Evolutionary conservation across 1,140 invertebrate genomes (phyloP), one percentile per base, ranked within the genome.

Genomic region (Phortica variegata): DNA sequence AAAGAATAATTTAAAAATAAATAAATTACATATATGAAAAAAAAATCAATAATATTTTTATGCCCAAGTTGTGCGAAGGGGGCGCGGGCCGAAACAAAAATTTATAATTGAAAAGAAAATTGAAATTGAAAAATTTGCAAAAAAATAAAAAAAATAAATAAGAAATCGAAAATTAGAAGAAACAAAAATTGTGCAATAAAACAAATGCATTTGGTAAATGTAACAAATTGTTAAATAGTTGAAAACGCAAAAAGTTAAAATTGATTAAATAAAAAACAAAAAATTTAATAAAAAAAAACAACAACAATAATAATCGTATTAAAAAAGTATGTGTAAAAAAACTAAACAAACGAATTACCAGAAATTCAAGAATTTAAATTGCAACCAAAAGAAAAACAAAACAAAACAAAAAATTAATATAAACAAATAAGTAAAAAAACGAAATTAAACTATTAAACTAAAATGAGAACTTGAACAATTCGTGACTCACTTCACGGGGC

Each of bases 171-270:
- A 47, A 47, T 6, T 9, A 34, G 3, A 43, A 43, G 17, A 19
- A 31, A 41, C 12, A 26, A 13, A 29, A n/a, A n/a, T n/a, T n/a
- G n/a, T n/a, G n/a, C n/a, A 41, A 29, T 10, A 41, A 41, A 26
- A 23, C 26, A 40, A 40, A 20, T 40, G 38, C n/a, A 26, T 41
- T 41, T 23, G 26, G 37, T 19, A 12, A 36, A 44, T 44, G 17
- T 34, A 65, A 58, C 48, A 66, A 66, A 66, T 68, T 68, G 63
- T 68, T 68, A 54, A 69, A 60, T 65, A 61, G 60, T 70, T 65
- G 47, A 66, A 66, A 33, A 58, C 37, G 54, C 49, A 58, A 56
- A 43, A 66, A 66, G 52, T 62, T 63, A 56, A 68, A 65, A 52
- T 63, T 68, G 68, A 68, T 66, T 66, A 68, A 65, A 59, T 15